phyloP scores from a whole-genome alignment of 23 tunicate genomes.

The Botrylloides violaceus region DNA sequence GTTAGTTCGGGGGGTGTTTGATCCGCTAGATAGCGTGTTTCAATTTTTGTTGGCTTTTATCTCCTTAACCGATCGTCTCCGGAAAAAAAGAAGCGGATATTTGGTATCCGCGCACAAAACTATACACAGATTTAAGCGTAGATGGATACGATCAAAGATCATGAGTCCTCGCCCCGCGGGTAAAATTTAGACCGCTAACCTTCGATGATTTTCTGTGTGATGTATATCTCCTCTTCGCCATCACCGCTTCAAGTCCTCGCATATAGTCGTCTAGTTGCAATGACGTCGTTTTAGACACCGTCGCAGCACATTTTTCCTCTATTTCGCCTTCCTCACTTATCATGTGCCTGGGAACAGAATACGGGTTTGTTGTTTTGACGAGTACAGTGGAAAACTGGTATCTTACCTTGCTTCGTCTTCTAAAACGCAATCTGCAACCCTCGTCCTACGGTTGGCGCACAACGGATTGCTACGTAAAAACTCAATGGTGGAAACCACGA shows the following conservation, averaged over 20 bases:
- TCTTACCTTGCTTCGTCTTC: background rate
- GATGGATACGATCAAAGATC: no score
- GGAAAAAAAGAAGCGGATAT: background rate
- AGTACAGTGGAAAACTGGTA: background rate
- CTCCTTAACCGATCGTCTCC: no score
- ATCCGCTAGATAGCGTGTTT: no score
- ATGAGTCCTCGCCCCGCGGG: no score
- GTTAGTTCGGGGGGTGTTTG: no score
- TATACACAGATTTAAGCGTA: no score
- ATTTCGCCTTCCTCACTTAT: no score
- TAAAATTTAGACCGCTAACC: no score
- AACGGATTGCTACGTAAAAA: slow-evolving; percentile 16
- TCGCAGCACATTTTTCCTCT: background rate
- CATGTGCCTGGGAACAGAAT: no score
- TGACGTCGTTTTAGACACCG: background rate
- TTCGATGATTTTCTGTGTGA: background rate
- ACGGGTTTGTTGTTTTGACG: background rate
- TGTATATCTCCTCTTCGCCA: background rate
- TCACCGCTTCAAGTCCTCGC: background rate
- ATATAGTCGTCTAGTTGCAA: background rate
- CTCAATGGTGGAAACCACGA: background rate
- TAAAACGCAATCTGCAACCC: background rate
- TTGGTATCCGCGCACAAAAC: no score
- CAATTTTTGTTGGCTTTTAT: no score
- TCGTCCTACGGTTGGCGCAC: background rate